Evolutionary conservation across 2,113 vertebrate species (phyloP).

Genomic region (Nannobrachium achirus): DNA sequence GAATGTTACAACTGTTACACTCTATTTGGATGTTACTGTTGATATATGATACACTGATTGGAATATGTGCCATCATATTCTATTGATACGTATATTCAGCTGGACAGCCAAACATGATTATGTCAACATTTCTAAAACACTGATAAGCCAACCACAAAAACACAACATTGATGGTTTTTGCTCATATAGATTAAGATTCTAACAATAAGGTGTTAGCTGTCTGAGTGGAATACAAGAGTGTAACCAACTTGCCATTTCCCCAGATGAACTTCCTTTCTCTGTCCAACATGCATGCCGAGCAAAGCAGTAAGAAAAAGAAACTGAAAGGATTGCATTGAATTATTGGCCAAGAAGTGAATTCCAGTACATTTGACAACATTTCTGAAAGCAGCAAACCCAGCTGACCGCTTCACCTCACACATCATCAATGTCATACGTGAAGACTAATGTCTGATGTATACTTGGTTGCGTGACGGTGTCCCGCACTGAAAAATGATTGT

Average conservation of each 20-base stretch:
- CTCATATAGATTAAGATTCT: background rate
- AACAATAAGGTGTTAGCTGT: background rate
- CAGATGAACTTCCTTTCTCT: background rate
- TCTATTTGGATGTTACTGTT: no score
- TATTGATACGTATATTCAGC: background rate
- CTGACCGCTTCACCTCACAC: slow-evolving; percentile 19
- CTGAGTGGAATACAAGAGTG: background rate
- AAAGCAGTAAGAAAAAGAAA: background rate
- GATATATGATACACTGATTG: no score
- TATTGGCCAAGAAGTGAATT: slow-evolving; percentile 27
- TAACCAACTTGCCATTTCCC: background rate
- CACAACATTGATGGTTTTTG: background rate
- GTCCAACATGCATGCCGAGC: background rate
- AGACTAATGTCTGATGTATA: background rate
- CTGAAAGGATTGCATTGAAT: slow-evolving; percentile 8
- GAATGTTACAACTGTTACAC: background rate
- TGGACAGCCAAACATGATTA: background rate
- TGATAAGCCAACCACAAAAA: background rate
- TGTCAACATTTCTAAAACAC: background rate
- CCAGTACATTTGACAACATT: slow-evolving; percentile 12
- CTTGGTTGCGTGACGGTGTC: no score
- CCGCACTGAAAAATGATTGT: no score
- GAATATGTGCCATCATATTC: background rate
- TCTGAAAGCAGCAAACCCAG: slow-evolving; percentile 15
- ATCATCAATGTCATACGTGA: slow-evolving; percentile 7